Evolutionary conservation across 2,888 invertebrate species (phyloP), one percentile per base, ranked within the genome.

Genomic region (Clepsis dumicolana): DNA sequence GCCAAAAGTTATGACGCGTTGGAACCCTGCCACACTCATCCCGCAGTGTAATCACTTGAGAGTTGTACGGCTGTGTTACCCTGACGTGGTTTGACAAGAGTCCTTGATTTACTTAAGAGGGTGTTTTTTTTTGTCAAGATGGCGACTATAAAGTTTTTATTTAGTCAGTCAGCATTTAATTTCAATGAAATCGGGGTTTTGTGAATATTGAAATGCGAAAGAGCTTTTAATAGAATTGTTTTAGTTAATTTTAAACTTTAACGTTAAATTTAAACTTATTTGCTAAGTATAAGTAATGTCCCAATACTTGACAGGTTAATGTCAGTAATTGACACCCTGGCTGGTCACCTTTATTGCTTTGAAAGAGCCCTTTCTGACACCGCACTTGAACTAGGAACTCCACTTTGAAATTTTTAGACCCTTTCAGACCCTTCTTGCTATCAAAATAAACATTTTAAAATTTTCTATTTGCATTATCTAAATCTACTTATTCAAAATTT

Each of bases 131-230:
- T 21, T 60, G 52, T 61, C 60, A 66, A 61, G 61, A 54, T 44
- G 65, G 29, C 41, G 21, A 41, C 57, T 61, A 65, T 53, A 50
- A 18, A 50, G 48, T 44, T 66, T 66, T 61, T 61, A 64, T 35
- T 38, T 25, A 65, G 21, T 44, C 27, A 24, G 44, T 21, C 14
- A 8, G 32, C 32, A 29, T 32, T n/a, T 56, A 21, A 21, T 56
- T 56, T 48, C 18, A 56, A 56, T 56, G 32, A 32, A 18, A 56
- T 56, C 2, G 32, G 2, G 27, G 25, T 29, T 53, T 54, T 8
- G 53, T 63, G 18, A 18, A 25, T 53, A 8, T 44, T 52, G 2
- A 38, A n/a, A 52, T 35, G 38, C 52, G 18, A 44, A 44, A 8
- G 44, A 8, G 18, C n/a, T 41, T 41, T n/a, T 41, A 4, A 4